Percentiles rank a stretch among this genome's conserved stretches.
Conservation (phyloP, 2,113 vertebrate species). For the Thymallus thymallus region DNA sequence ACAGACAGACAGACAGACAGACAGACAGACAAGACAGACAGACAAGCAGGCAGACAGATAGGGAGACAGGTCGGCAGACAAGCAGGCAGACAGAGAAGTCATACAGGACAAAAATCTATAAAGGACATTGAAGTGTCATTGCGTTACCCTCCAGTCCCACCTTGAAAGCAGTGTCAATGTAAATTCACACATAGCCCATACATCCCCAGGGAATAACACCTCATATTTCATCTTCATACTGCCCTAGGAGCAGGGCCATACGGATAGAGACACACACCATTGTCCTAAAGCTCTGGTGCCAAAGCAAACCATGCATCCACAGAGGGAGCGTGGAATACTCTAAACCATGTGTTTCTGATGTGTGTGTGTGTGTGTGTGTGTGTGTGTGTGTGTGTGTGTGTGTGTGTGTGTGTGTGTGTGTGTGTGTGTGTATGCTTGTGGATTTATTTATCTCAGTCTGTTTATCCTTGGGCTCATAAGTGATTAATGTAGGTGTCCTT, state of each 20-base stretch:
- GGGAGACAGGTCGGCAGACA: not conserved
- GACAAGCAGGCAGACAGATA: not conserved
- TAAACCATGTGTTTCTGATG: not conserved
- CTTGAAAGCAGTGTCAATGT: not conserved
- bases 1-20: not conserved
- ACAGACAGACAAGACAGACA: not conserved
- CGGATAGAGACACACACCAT: not conserved
- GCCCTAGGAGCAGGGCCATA: not conserved
- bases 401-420: not conserved
- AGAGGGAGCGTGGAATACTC: not conserved
- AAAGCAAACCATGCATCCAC: not conserved
- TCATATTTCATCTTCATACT: not conserved
- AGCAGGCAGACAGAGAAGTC: not conserved
- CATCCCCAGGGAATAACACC: not conserved
- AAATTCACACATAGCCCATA: not conserved
- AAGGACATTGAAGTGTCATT: conserved; percentile 1
- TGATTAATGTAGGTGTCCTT: conserved; percentile 20
- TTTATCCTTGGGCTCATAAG: conserved; percentile 21
- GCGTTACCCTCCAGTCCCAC: not conserved
- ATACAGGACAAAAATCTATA: not conserved
- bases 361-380: not conserved
- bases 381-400: not conserved
- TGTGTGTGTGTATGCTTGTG: not conserved
- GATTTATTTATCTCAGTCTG: not conserved
- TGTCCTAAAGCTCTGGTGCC: not conserved